Percentiles rank a stretch among this genome's conserved stretches.
These are phyloP conservation scores for Osedax frankpressi DNA, from an alignment of 2,888 invertebrate species.

Conservation along the genomic window DNA sequence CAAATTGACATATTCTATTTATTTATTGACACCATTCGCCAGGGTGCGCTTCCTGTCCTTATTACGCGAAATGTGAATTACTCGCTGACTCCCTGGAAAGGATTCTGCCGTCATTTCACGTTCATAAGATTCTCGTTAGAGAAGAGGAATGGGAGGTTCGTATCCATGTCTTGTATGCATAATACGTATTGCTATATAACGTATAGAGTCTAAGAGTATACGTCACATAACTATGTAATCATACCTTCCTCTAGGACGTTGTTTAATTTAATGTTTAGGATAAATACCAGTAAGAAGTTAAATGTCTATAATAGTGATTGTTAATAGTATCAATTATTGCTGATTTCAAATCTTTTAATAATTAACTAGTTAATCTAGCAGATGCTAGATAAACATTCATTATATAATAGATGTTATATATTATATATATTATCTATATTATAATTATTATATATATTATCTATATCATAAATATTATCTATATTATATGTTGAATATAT, in stretches of 20 bases:
- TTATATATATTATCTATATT: neutral
- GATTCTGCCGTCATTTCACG: slow-evolving; percentile 39
- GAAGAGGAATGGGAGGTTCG: slow-evolving; percentile 38
- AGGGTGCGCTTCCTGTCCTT: slow-evolving; percentile 45
- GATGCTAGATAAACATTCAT: no score
- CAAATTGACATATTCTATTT: no score
- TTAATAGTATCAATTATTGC: no score
- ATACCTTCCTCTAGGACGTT: neutral
- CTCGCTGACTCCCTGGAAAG: slow-evolving; percentile 40
- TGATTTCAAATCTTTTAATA: no score
- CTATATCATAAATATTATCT: neutral
- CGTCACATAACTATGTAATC: no score
- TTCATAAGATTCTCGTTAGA: slow-evolving; percentile 43
- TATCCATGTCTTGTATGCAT: neutral
- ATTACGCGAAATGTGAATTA: slow-evolving; percentile 41
- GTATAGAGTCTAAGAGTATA: no score
- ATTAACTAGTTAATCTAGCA: no score
- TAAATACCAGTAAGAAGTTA: no score
- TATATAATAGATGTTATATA: neutral
- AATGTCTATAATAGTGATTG: no score
- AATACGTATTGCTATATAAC: neutral
- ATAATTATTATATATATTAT: neutral
- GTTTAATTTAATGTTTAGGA: neutral
- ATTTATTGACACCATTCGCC: no score
- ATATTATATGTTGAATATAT: no score